These are phyloP conservation scores for Arbacia lixula DNA, from an alignment of 53 echinoderm and acorn worm species.

Conservation along the genomic window DNA sequence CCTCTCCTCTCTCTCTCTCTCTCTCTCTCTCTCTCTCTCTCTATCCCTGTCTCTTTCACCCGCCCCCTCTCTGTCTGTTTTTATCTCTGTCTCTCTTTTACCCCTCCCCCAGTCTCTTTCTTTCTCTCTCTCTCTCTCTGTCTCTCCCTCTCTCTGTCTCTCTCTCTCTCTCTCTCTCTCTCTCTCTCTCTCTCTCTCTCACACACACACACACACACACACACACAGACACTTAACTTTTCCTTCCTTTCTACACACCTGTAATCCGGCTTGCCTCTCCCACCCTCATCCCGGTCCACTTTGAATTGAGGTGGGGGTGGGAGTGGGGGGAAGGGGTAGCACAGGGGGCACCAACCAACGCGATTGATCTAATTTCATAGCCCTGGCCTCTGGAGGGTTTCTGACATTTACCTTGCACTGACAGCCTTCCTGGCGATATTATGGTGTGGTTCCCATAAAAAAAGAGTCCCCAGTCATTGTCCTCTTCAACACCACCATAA, in stretches of 20 bases:
- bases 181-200: not conserved
- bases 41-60: not conserved
- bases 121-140: not conserved
- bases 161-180: not conserved
- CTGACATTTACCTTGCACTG: conserved; percentile 43
- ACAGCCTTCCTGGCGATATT: not conserved
- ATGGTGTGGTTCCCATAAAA: no score
- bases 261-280: not conserved
- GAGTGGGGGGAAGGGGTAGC: no score
- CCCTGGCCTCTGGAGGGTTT: conserved; percentile 9
- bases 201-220: no score
- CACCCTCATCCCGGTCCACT: no score
- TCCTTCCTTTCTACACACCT: not conserved
- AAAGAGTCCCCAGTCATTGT: no score
- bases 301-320: no score
- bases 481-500: no score
- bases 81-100: not conserved
- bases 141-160: not conserved
- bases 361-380: no score
- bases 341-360: no score
- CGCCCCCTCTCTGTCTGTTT: not conserved
- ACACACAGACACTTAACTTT: not conserved
- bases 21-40: not conserved
- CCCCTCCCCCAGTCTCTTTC: not conserved
- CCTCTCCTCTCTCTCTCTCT: not conserved